A percentile compares a stretch with the other conserved stretches of the same genome.
Conservation (phyloP, 2,113 vertebrate species). For the Alethe diademata region DNA sequence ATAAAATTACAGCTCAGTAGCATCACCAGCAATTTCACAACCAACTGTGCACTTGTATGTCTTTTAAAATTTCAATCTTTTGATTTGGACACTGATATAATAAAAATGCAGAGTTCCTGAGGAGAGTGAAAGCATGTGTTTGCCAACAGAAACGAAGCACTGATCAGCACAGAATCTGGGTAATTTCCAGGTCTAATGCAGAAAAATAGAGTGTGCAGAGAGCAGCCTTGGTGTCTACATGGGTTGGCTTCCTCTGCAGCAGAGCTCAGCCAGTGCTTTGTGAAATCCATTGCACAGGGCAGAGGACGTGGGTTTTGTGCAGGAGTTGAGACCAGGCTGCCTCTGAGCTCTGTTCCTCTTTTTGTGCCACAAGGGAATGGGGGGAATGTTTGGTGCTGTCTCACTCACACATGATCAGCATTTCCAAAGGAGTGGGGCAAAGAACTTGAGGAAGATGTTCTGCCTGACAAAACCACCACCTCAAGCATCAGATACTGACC, state of each 20-base stretch:
- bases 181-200: rapidly evolving
- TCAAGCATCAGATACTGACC: background rate
- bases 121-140: background rate
- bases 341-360: background rate
- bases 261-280: background rate
- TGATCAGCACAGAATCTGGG: background rate
- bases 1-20: background rate
- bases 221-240: background rate
- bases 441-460: background rate
- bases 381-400: background rate
- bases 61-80: background rate
- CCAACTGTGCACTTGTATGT: background rate
- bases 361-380: background rate
- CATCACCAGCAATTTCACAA: background rate
- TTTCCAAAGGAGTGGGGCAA: background rate
- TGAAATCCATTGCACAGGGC: background rate
- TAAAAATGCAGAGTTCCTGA: background rate
- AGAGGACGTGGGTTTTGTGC: rapidly evolving
- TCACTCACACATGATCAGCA: background rate
- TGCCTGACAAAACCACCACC: background rate
- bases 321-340: background rate
- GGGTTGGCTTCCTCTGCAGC: background rate
- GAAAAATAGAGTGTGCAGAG: background rate
- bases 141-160: background rate
- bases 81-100: background rate